Conservation (phyloP, 2,113 vertebrate genomes). For the Hippocampus comes region DNA sequence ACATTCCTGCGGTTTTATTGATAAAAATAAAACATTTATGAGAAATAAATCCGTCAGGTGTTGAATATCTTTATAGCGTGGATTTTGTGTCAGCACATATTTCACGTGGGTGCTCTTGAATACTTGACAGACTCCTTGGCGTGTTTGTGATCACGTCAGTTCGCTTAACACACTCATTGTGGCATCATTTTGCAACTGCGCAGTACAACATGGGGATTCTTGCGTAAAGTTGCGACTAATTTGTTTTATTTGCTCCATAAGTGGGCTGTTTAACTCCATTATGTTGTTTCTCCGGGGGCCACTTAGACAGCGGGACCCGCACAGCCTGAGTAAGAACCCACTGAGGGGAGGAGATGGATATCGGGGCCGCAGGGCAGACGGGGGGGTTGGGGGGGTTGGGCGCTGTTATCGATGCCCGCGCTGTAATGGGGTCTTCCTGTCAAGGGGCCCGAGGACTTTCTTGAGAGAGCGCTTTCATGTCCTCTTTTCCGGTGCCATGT, state of each 20-base stretch:
- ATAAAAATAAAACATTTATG: constrained; percentile 8
- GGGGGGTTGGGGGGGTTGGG: constrained; percentile 22
- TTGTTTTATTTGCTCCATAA: constrained; percentile 54
- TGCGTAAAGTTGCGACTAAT: constrained; percentile 49
- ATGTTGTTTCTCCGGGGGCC: constrained; percentile 48
- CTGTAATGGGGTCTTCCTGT: constrained; percentile 64
- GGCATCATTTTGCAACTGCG: constrained; percentile 11
- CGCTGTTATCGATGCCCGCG: constrained; percentile 44
- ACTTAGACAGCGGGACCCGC: constrained; percentile 47
- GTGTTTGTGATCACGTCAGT: not conserved
- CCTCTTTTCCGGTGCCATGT: constrained; percentile 21
- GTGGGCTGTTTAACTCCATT: constrained; percentile 52
- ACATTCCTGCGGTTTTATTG: constrained; percentile 7
- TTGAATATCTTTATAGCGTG: constrained; percentile 4
- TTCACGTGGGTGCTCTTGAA: not conserved
- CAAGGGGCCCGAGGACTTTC: constrained; percentile 51
- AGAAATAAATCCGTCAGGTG: constrained; percentile 5
- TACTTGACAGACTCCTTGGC: not conserved
- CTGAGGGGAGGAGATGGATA: constrained; percentile 66
- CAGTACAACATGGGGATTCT: constrained; percentile 38
- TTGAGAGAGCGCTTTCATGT: constrained; percentile 50
- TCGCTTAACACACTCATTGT: constrained; percentile 5
- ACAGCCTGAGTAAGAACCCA: constrained; percentile 59
- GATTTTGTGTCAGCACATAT: constrained; percentile 1
- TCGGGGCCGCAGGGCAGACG: constrained; percentile 52